Evolutionary conservation across 37 sponge, comb jelly and placozoan genomes (phyloP), one percentile per base, ranked within the genome.

Genomic region (Aplysina aerophoba): DNA sequence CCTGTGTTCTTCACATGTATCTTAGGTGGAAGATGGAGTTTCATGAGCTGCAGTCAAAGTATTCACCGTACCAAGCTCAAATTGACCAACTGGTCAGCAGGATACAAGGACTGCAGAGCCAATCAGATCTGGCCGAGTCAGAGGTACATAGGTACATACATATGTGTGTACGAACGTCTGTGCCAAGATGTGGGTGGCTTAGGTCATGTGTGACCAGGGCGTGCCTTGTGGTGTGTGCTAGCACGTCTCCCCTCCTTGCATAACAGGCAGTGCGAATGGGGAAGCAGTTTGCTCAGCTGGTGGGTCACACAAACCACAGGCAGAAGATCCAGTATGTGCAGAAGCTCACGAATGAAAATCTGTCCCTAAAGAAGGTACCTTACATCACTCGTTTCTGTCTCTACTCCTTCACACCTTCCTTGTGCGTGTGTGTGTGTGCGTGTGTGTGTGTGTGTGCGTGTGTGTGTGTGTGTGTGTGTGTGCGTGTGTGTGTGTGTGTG

Each of bases 261-360:
- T 79, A 8, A 5, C 62, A 60, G 81, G 62, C 61, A 19, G 37
- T 24, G 16, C 33, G 37, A 34, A 20, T 60, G 14, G 22, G 59
- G 24, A 0, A 15, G 30, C 81, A 58, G 61, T 58, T 30, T 81
- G 62, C 62, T 4, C 59, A 59, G 16, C 79, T 94, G 27, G 40
- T 94, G 58, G 95, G 95, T 6, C 95, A 94, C 58, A 92, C 91
- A 55, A 94, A 94, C 40, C 78, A 83, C 16, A 83, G 60, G 39
- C 95, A 94, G 71, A 94, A 91, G 88, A 94, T 94, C 19, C 84
- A 84, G 31, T 81, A 94, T 62, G 90, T 94, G 41, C 75, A 87
- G 80, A 89, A 89, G 31, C 72, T 94, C 28, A 24, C 54, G 5
- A 50, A 41, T 40, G 78, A 75, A 41, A 75, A 75, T 44, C 33